A percentile compares a stretch with the other conserved stretches of the same genome.
Evolutionary conservation across 2,797 vertebrate species (phyloP).

Genomic region (Rhinogobio ventralis): DNA sequence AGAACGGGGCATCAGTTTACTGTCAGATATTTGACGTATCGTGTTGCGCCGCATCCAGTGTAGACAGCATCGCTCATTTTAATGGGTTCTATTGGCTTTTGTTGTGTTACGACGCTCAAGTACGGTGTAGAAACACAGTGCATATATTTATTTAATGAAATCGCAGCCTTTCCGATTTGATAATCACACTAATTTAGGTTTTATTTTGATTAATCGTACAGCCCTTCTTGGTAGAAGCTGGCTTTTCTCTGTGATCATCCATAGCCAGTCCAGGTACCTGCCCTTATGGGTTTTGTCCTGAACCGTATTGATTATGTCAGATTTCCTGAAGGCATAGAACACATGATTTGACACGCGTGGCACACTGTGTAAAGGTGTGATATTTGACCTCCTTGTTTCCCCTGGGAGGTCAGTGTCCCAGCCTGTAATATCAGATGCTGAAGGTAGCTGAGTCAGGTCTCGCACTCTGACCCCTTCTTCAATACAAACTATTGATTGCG

Average conservation of each 20-base stretch:
- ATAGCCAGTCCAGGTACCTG: neutral
- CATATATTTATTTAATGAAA: neutral
- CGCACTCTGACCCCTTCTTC: neutral
- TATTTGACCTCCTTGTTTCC: conserved; percentile 24
- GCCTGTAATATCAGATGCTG: conserved; percentile 7
- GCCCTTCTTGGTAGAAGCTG: neutral
- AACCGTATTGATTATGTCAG: conserved; percentile 33
- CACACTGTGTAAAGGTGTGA: neutral
- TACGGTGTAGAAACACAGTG: neutral
- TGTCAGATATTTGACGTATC: no score
- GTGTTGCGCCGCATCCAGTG: no score
- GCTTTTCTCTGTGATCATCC: neutral
- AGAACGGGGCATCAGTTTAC: no score
- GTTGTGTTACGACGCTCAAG: no score
- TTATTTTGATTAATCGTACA: neutral
- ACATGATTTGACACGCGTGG: conserved; percentile 10
- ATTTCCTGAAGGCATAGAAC: conserved; percentile 15
- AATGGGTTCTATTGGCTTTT: no score
- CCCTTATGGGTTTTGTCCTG: conserved; percentile 6
- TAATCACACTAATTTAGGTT: neutral
- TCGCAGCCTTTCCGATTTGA: neutral
- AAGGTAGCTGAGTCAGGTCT: conserved; percentile 1
- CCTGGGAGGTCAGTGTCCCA: neutral
- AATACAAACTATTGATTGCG: conserved; percentile 23
- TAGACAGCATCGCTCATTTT: no score